Evolutionary conservation across 2,797 vertebrate species (phyloP), one percentile per base, ranked within the genome.

Genomic region (Xiphophorus birchmanni): DNA sequence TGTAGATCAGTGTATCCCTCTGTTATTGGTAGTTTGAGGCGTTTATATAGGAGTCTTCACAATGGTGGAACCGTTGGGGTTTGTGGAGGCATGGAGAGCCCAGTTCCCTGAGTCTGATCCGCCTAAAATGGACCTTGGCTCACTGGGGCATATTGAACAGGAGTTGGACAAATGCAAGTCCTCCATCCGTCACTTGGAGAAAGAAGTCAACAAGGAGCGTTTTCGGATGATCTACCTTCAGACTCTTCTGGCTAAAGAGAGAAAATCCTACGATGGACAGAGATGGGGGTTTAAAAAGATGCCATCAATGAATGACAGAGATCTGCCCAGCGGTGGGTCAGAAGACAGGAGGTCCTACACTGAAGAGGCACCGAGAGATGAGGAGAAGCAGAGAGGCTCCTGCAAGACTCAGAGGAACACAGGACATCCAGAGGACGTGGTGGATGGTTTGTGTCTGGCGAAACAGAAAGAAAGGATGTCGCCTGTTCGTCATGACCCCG

Each of bases 161-260:
- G 98, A 99, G 89, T 95, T 99, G 92, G 97, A 98, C 92, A 96
- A 97, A 91, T 99, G 99, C 93, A 97, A 98, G 92, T 92, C 96
- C 2, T 98, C 97, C 11, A 97, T 99, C 88, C 95, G 97, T 87
- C 95, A 97, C 58, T 87, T 99, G 93, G 99, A 99, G 95, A 96
- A 97, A 93, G 98, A 99, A 90, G 97, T 99, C 77, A 99, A 99
- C 95, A 98, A 99, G 94, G 98, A 99, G 91, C 97, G 99, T 78
- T 99, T 99, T 91, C 97, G 98, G 35, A 99, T 99, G 99, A 99
- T 99, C 90, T 99, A 99, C 96, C 96, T 99, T 92, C 99, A 99
- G 96, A 99, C 99, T 47, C 95, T 99, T 87, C 95, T 99, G 63
- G 99, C 99, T 23, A 99, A 98, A 89, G 98, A 99, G 93, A 96